These are phyloP conservation scores for Cotesia typhae DNA, from an alignment of 1,140 invertebrate species.

Conservation along the genomic window DNA sequence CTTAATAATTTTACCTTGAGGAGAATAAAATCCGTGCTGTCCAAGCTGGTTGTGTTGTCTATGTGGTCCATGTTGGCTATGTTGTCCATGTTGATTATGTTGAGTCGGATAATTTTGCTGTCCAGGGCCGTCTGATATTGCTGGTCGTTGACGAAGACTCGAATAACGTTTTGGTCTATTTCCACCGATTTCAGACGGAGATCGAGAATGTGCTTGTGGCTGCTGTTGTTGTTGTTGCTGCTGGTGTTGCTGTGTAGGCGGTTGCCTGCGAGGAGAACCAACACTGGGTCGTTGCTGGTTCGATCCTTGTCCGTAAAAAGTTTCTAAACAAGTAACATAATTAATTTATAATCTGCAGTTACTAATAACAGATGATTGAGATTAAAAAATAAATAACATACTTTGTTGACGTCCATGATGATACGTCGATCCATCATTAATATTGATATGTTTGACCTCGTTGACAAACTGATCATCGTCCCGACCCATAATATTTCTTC, in stretches of 20 bases:
- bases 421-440: constrained; percentile 60
- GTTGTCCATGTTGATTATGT: constrained; percentile 30
- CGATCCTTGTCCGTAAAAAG: constrained; percentile 57
- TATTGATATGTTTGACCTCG: constrained; percentile 64
- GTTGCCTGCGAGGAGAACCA: constrained; percentile 65
- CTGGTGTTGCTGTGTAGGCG: constrained; percentile 52
- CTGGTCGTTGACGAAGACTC: constrained; percentile 73
- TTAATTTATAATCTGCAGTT: not conserved
- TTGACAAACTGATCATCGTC: constrained; percentile 60
- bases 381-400: constrained; percentile 40
- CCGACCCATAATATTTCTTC: constrained; percentile 53
- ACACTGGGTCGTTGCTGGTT: constrained; percentile 61
- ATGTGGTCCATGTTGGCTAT: constrained; percentile 47
- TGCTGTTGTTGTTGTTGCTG: constrained; percentile 54
- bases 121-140: constrained; percentile 54
- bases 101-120: constrained; percentile 57
- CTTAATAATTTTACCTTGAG: constrained; percentile 54
- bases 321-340: constrained; percentile 47
- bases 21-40: constrained; percentile 53
- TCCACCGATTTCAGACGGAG: constrained; percentile 58
- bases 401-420: constrained; percentile 56
- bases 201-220: constrained; percentile 43
- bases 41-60: constrained; percentile 51
- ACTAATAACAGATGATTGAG: too few species aligned
- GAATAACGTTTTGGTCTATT: constrained; percentile 79